Percentiles rank a stretch among this genome's conserved stretches.
Evolutionary conservation across 2,888 invertebrate species (phyloP).

Genomic region (Drosophila meridiana): DNA sequence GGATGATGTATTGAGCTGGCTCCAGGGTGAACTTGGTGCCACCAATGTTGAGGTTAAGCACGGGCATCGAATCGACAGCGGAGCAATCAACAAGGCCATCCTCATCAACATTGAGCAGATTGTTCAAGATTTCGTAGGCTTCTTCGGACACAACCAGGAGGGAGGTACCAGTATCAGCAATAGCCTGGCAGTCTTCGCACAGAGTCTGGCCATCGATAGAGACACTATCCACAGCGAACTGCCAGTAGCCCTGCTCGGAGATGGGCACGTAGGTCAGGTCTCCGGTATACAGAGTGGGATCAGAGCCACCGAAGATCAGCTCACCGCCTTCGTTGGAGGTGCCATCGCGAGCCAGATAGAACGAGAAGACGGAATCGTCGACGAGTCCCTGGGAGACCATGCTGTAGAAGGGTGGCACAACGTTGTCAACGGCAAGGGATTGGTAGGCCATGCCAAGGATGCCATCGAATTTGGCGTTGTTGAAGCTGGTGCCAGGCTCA

Average conservation of each 20-base stretch:
- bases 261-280: conserved; percentile 90
- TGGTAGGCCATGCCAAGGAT: conserved; percentile 96
- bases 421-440: conserved; percentile 94
- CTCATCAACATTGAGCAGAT: conserved; percentile 33
- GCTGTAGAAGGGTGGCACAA: conserved; percentile 95
- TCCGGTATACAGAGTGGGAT: conserved; percentile 92
- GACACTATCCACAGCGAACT: conserved; percentile 93
- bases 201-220: conserved; percentile 86
- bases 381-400: conserved; percentile 92
- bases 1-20: conserved; percentile 91
- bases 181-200: conserved; percentile 87
- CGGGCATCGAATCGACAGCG: conserved; percentile 91
- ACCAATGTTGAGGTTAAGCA: conserved; percentile 90
- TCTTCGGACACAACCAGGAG: conserved; percentile 89
- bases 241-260: conserved; percentile 95
- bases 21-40: conserved; percentile 90
- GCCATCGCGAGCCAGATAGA: conserved; percentile 92
- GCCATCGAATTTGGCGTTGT: conserved; percentile 98
- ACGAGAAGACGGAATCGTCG: conserved; percentile 92
- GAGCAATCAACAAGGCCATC: conserved; percentile 89
- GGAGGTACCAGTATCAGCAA: conserved; percentile 98
- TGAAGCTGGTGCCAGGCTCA: conserved; percentile 97
- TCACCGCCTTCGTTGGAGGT: conserved; percentile 87
- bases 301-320: conserved; percentile 96
- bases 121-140: conserved; percentile 41